Percentiles rank a stretch among this genome's conserved stretches.
These are phyloP conservation scores for Trichonephila clavata DNA, from an alignment of 1,140 invertebrate genomes.

Conservation along the genomic window DNA sequence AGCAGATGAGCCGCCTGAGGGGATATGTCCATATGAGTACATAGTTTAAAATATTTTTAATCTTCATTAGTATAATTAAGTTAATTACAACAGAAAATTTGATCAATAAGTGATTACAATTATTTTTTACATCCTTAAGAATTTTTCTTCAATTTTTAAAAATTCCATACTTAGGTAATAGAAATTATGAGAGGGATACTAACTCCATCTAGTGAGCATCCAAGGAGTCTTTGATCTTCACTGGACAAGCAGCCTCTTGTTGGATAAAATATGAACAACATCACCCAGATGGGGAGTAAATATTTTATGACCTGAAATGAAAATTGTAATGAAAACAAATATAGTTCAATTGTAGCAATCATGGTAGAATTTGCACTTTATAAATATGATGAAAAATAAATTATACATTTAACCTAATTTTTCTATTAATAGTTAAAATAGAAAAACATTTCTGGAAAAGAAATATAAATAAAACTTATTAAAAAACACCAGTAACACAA, in stretches of 20 bases:
- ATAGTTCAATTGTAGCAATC: not conserved
- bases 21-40: too few species aligned
- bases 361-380: not conserved
- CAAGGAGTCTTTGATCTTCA: slow-evolving; percentile 68
- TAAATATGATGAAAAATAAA: not conserved
- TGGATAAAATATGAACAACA: slow-evolving; percentile 83
- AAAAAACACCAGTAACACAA: too few species aligned
- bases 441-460: too few species aligned
- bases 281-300: slow-evolving; percentile 83
- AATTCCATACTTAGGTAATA: too few species aligned
- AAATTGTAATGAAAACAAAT: too few species aligned
- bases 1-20: too few species aligned
- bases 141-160: too few species aligned
- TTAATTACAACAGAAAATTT: too few species aligned
- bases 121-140: too few species aligned
- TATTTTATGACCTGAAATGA: slow-evolving; percentile 82
- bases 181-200: not conserved
- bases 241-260: slow-evolving; percentile 73
- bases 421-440: too few species aligned
- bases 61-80: not conserved
- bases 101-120: too few species aligned
- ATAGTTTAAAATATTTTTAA: not conserved
- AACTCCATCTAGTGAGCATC: slow-evolving; percentile 60
- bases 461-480: too few species aligned
- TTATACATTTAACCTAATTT: not conserved